Percentiles rank a stretch among this genome's conserved stretches.
Conservation (phyloP, 2,113 vertebrate genomes). For the Narcine bancroftii region DNA sequence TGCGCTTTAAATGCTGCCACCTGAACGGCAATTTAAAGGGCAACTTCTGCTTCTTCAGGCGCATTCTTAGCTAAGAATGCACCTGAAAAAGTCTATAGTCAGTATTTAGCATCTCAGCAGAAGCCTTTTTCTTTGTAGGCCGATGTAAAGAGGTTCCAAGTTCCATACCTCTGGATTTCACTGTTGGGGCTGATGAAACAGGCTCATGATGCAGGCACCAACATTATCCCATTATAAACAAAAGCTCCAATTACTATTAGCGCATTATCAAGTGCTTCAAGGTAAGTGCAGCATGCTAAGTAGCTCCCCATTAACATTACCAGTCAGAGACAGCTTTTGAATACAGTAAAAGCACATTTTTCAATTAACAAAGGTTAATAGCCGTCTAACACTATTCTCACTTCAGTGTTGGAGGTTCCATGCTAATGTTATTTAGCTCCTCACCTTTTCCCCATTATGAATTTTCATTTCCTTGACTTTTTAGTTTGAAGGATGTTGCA, state of each 20-base stretch:
- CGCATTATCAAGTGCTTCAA: not conserved
- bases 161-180: not conserved
- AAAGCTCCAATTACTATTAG: not conserved
- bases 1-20: no score
- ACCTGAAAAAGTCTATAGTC: no score
- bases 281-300: not conserved
- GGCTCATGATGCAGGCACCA: not conserved
- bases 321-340: slow-evolving; percentile 22
- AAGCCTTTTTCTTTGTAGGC: not conserved
- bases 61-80: no score
- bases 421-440: not conserved
- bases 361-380: not conserved
- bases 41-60: no score
- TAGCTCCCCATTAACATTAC: not conserved
- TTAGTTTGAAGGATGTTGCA: not conserved
- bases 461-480: not conserved
- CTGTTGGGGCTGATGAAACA: not conserved
- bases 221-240: not conserved
- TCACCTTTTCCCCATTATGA: not conserved
- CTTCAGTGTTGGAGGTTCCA: slow-evolving; percentile 4
- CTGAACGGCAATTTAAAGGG: no score
- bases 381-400: not conserved
- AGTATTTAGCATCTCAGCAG: not conserved
- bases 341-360: slow-evolving; percentile 18
- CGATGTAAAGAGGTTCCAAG: not conserved